Base-by-base conservation (phyloP, 2,797 vertebrate species). In the Neosalanx taihuensis region DNA sequence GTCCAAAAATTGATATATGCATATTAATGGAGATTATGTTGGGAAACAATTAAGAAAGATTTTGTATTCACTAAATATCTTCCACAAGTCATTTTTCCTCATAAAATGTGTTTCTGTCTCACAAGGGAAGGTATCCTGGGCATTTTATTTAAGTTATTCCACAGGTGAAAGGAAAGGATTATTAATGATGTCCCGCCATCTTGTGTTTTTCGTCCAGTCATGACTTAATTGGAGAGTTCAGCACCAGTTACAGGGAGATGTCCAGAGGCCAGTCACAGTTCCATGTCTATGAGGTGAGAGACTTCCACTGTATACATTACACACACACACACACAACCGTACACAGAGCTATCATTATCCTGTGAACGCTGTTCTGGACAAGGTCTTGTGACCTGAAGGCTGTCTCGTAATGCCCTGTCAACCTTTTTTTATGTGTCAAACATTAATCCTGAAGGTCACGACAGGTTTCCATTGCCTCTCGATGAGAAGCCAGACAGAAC, bases 181-280 rank as follows among this genome's bases (percentile, higher is more conserved):
- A 75, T n/a, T 46, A 3, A 30, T 1, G 9, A 46, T 46, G 41
- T 46, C 41, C 41, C 41, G 12, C 41, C 13, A 9, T 46, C 41
- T 13, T 29, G 64, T 76, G 6, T 77, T 33, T 79, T 56, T 35
- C 74, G 81, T 66, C 69, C 83, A 99, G 97, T 78, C 97, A 99
- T 72, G 97, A 99, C 90, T 99, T 97, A 79, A 99, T 99, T 0
- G 97, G 97, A 4, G 96, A 99, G 90, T 99, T 99, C 91, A 97
- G 95, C 84, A 98, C 96, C 84, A 98, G 96, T 88, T 99, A 98
- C 88, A 95, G 96, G 82, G 96, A 99, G 87, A 85, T 99, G 86
- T 96, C 95, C 0, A 94, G 95, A 87, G 95, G 96, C 31, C 97
- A 99, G 26, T 95, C 95, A 53, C 97, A 98, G 78, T 98, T 99